Percentiles rank a stretch among this genome's conserved stretches.
These are phyloP conservation scores for Chamaetylas fuelleborni DNA, from an alignment of 2,113 vertebrate genomes.

Conservation along the genomic window DNA sequence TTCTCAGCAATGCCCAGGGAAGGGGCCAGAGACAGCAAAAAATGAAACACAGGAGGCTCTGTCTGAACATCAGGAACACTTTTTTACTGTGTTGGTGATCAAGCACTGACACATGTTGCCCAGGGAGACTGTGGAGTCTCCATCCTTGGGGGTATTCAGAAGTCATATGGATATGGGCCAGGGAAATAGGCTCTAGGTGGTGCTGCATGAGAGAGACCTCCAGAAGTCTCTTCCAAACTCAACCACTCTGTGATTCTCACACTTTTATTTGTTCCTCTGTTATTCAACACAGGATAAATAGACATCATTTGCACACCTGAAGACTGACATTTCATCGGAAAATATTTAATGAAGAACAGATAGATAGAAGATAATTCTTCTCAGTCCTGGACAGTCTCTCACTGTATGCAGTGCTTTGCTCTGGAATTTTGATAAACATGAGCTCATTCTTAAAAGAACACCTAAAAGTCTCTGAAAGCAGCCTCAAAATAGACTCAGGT, in stretches of 20 bases:
- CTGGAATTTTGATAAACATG: background rate
- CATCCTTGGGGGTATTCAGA: background rate
- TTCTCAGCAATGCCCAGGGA: background rate
- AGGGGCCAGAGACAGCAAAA: background rate
- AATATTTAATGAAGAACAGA: background rate
- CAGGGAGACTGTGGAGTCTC: background rate
- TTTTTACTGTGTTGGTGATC: background rate
- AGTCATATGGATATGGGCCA: background rate
- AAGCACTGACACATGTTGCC: background rate
- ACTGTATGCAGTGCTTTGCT: background rate
- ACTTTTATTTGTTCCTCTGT: background rate
- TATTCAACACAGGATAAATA: background rate
- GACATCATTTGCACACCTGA: background rate
- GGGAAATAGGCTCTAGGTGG: background rate
- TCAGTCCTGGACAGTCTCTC: background rate
- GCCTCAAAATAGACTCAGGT: background rate
- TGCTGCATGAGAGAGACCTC: background rate
- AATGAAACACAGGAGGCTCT: background rate
- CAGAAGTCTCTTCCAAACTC: background rate
- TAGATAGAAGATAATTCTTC: background rate
- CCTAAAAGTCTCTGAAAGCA: background rate
- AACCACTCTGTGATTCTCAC: background rate
- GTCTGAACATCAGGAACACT: background rate
- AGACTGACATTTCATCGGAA: background rate
- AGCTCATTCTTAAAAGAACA: background rate